Base-by-base conservation (phyloP, 2,888 invertebrate genomes). In the Glomeris marginata region DNA sequence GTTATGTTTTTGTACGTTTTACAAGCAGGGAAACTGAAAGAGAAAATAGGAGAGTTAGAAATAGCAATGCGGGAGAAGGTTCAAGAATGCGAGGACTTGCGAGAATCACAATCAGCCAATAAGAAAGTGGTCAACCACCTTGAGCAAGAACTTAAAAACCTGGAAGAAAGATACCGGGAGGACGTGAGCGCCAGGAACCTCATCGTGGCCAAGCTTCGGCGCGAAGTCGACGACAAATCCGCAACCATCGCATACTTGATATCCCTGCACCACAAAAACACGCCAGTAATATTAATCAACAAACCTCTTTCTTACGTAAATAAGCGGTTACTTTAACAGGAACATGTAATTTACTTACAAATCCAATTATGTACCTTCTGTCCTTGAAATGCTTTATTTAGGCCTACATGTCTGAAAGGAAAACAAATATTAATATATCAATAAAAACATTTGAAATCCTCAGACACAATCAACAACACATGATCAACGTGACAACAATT, bases 121-220 rank as follows among this genome's bases (percentile, higher is more conserved):
- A 36, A 34, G 18, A 22, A 43, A 35, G 21, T 37, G n/a, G 34
- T 49, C 3, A 37, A 49, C 2, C 21, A 44, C 2, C 43, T 49
- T 2, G 18, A 47, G 16, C 22, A 47, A 21, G 21, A 35, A 6
- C 15, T 16, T 2, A 3, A 8, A 38, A 18, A 38, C 8, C 48
- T 33, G 34, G 45, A 50, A 13, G 50, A 45, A 34, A 45, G 50
- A n/a, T 50, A 50, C 33, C 11, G 40, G 15, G 50, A 50, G 18
- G 50, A 50, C 28, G 44, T 50, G 11, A 50, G 50, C 16, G 50
- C 50, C 5, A 36, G 50, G 13, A 50, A 50, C 20, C 45, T 50
- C 10, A 50, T 50, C 22, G 34, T 50, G 13, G 50, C 33, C 15
- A 22, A 35, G 5, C 37, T 50, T 18, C 3, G 50, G 16, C 37